Conservation (phyloP, 2,888 invertebrate genomes). For the Nymphalis urticae region DNA sequence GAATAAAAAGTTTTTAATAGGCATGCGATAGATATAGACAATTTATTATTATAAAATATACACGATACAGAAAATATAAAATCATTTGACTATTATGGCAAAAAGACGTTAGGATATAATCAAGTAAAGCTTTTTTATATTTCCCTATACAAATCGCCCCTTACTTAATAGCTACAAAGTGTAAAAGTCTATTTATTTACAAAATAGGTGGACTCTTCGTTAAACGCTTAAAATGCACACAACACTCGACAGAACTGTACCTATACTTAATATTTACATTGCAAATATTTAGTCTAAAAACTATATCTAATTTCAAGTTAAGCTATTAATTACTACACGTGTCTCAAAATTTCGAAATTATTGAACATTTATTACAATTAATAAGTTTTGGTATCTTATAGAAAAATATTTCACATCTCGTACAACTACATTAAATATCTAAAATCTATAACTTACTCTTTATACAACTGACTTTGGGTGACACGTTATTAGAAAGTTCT, state of each 20-base stretch:
- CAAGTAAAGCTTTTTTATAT: slow-evolving; percentile 71
- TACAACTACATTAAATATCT: slow-evolving; percentile 28
- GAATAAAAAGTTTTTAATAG: neutral
- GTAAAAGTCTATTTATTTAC: slow-evolving; percentile 79
- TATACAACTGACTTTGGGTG: slow-evolving; percentile 61
- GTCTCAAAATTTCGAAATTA: slow-evolving; percentile 21
- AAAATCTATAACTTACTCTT: slow-evolving; percentile 40
- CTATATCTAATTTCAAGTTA: slow-evolving; percentile 32
- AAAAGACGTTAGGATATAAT: slow-evolving; percentile 38
- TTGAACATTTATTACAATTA: slow-evolving; percentile 34
- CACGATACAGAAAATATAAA: slow-evolving; percentile 19
- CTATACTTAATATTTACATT: slow-evolving; percentile 46
- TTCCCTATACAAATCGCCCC: slow-evolving; percentile 52
- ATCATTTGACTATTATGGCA: slow-evolving; percentile 57
- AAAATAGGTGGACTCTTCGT: slow-evolving; percentile 81
- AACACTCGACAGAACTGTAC: slow-evolving; percentile 52
- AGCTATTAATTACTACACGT: slow-evolving; percentile 15
- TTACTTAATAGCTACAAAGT: slow-evolving; percentile 61
- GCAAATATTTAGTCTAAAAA: slow-evolving; percentile 35
- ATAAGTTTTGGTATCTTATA: slow-evolving; percentile 63
- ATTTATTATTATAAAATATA: slow-evolving; percentile 4
- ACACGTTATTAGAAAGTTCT: slow-evolving; percentile 18
- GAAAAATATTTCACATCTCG: slow-evolving; percentile 59
- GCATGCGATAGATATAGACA: slow-evolving; percentile 2
- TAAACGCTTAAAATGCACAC: slow-evolving; percentile 73